Base-by-base conservation (phyloP, 2,797 vertebrate species). In the Garrulus glandarius region DNA sequence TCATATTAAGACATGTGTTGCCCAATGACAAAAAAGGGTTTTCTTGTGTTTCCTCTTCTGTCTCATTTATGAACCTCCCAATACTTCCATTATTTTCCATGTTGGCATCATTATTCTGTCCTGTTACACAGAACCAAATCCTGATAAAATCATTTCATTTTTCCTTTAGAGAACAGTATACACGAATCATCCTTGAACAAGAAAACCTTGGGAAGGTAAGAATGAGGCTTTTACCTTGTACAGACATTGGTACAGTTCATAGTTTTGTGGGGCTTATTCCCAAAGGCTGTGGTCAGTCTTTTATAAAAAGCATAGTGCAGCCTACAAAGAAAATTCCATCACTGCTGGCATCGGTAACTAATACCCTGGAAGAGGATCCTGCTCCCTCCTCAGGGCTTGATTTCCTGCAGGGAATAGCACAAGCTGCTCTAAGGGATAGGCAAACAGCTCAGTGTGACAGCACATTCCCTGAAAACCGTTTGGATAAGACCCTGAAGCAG, bases 131-230 rank as follows among this genome's bases (percentile, higher is more conserved):
- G 77, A 95, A 86, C 69, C 32, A 88, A 30, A 65, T 83, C 5
- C 7, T 79, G 92, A 90, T 46, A 75, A 46, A 94, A 50, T 87
- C 2, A 32, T 94, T 93, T 26, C 91, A 0, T 97, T 3, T 92
- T 84, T 97, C 96, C 80, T 97, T 94, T 86, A 99, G 99, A 97
- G 99, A 99, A 91, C 98, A 99, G 93, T 99, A 99, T 95, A 98
- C 98, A 95, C 99, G 98, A 97, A 99, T 98, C 96, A 99, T 99
- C 94, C 97, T 98, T 57, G 99, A 99, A 87, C 99, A 99, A 97
- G 99, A 99, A 97, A 98, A 99, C 95, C 98, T 99, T 83, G 99
- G 99, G 95, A 99, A 99, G 99, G 99, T 99, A 98, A 98, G 98
- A 79, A 83, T 50, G 52, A 86, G 46, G 50, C 52, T 95, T 82